Evolutionary conservation across 2,888 invertebrate genomes (phyloP), one percentile per base, ranked within the genome.

Genomic region (Aquatica leii): DNA sequence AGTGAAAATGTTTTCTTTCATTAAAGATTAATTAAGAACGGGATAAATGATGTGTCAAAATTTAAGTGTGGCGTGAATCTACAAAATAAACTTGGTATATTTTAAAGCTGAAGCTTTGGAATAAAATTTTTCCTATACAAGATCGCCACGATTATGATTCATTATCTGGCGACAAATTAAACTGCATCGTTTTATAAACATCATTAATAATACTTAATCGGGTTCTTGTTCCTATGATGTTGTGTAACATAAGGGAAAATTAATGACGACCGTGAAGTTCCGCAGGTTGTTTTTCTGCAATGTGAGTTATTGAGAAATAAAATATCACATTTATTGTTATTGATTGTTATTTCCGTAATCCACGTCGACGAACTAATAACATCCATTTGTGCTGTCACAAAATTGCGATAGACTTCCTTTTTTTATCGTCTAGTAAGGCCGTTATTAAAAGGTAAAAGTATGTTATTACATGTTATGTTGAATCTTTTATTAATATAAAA

Each of bases 141-240:
- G 6, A 24, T 24, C 4, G 24, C 24, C 24, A 24, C 2, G 24
- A 24, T 24, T 18, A 46, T 46, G 18, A 20, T 46, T 8, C 18
- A 18, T 46, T 20, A 46, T 46, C 18, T 11, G 24, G 15, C 35
- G 31, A 59, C 53, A 59, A 59, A 53, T 59, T 46, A 59, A 59
- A 53, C 54, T 48, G 14, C 41, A 34, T 34, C 20, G 35, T 37
- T 59, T 52, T 54, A 31, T 21, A 46, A 15, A n/a, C 34, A 46
- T 46, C 59, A 59, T 59, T 59, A 52, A 59, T 59, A 59, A 59
- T 54, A 51, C 46, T 59, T 53, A 53, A 54, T 59, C 37, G 24
- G 3, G 34, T 35, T 43, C 37, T 24, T 34, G 21, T 46, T 59
- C 35, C 9, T 59, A 52, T 31, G 37, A 46, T 34, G 51, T 59